Base-by-base conservation (phyloP, 2,888 invertebrate species). In the Myopa tessellatipennis region DNA sequence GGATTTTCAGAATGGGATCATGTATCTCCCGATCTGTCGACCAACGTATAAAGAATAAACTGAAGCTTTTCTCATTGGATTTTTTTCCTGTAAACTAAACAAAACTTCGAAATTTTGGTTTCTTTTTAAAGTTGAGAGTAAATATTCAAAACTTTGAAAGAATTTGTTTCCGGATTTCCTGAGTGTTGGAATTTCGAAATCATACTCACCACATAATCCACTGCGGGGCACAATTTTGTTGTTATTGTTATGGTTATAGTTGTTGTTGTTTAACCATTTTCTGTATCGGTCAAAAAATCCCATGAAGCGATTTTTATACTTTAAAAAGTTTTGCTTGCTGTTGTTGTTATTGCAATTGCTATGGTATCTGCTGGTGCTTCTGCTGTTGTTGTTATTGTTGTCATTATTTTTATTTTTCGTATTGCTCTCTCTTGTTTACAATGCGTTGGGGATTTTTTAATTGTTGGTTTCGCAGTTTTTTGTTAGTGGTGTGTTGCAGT, bases 391-490 rank as follows among this genome's bases (percentile, higher is more conserved):
- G 40, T 50, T 68, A 4, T 60, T 60, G n/a, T n/a, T 71, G 58
- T 16, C 26, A 4, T 58, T 72, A 36, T 18, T 16, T 58, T 58
- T 18, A 34, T n/a, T 72, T 58, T 58, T 26, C 58, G 40, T 72
- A 36, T 60, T 58, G 6, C 45, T 10, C 18, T 40, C 71, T 36
- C 71, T 72, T 58, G 60, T 72, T 72, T 58, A 72, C 58, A 60
- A 72, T 58, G 60, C 71, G 40, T 72, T 60, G 58, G 60, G 58
- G 71, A 60, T 60, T 72, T 58, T 63, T 72, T 72, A 60, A 60
- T 72, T 72, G 71, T 72, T 16, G 60, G 26, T n/a, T 72, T 40
- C 68, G 3, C 50, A 2, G 4, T 26, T 4, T 45, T 45, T 45
- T 45, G 45, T 45, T 45, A 10, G 45, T 10, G 45, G 45, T 40